A percentile compares a stretch with the other conserved stretches of the same genome.
Evolutionary conservation across 1,140 invertebrate genomes (phyloP).

Genomic region (Radopholus similis): DNA sequence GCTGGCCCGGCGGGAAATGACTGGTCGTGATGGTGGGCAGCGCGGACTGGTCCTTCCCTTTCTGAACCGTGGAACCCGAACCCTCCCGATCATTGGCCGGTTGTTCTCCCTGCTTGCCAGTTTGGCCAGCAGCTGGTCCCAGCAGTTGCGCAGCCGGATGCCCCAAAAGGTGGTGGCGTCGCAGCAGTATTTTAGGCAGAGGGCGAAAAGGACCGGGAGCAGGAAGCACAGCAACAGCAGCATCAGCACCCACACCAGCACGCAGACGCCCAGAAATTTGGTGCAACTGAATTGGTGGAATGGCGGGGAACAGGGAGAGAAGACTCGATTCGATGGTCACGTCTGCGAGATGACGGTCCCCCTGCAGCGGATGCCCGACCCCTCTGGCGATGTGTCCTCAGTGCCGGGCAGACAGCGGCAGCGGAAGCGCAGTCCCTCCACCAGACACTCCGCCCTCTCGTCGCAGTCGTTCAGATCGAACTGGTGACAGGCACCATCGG

Average conservation of each 20-base stretch:
- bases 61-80: not conserved
- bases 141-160: not conserved
- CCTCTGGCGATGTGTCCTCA: constrained; percentile 16
- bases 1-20: not conserved
- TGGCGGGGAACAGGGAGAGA: not conserved
- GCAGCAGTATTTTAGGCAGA: constrained; percentile 19
- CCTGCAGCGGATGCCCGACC: constrained; percentile 15
- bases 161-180: not conserved
- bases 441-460: constrained; percentile 36
- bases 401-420: constrained; percentile 41
- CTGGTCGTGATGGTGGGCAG: not conserved
- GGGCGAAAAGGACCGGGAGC: not conserved
- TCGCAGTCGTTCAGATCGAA: constrained; percentile 42
- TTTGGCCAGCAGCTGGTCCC: not conserved
- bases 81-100: too few species aligned
- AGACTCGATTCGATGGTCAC: not conserved
- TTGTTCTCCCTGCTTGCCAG: not conserved
- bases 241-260: constrained; percentile 44
- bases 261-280: constrained; percentile 39
- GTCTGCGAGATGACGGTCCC: constrained; percentile 13
- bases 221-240: constrained; percentile 30
- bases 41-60: not conserved
- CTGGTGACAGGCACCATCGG: constrained; percentile 31
- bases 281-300: constrained; percentile 35
- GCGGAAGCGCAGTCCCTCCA: constrained; percentile 35